These are phyloP conservation scores for Patiria pectinifera DNA, from an alignment of 53 echinoderm and acorn worm species.

Conservation along the genomic window DNA sequence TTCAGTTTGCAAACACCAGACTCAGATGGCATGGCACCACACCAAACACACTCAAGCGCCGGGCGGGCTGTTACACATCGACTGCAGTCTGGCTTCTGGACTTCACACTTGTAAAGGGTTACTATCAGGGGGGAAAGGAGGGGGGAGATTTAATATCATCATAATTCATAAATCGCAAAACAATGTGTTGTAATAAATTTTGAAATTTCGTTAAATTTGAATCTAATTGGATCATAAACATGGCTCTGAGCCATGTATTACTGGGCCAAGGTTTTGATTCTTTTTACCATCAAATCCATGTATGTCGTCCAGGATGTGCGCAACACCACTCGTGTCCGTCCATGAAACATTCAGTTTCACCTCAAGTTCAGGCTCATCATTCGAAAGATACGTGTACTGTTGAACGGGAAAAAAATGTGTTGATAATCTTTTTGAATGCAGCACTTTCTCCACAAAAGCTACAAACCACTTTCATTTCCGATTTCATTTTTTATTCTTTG, in stretches of 20 bases:
- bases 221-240: too few relatives aligned
- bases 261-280: too few relatives aligned
- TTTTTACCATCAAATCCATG: slow-evolving; percentile 32
- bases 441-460: too few relatives aligned
- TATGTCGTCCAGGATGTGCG: slow-evolving; percentile 42
- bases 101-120: slow-evolving; percentile 73
- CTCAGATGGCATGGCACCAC: slow-evolving; percentile 16
- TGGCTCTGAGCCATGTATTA: too few relatives aligned
- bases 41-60: slow-evolving; percentile 75
- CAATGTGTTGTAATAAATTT: too few relatives aligned
- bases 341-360: slow-evolving; percentile 38
- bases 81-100: slow-evolving; percentile 73
- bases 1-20: slow-evolving; percentile 30
- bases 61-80: slow-evolving; percentile 67
- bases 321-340: not conserved
- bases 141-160: too few relatives aligned
- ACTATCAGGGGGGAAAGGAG: slow-evolving; percentile 11
- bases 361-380: slow-evolving; percentile 28
- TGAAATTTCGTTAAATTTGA: too few relatives aligned
- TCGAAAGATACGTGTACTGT: slow-evolving; percentile 34
- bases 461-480: too few relatives aligned
- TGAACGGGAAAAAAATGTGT: not conserved
- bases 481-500: too few relatives aligned
- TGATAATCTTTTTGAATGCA: not conserved
- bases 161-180: too few relatives aligned